Conservation (phyloP, 2,113 vertebrate genomes). For the Stomatorhinus ivindoensis region DNA sequence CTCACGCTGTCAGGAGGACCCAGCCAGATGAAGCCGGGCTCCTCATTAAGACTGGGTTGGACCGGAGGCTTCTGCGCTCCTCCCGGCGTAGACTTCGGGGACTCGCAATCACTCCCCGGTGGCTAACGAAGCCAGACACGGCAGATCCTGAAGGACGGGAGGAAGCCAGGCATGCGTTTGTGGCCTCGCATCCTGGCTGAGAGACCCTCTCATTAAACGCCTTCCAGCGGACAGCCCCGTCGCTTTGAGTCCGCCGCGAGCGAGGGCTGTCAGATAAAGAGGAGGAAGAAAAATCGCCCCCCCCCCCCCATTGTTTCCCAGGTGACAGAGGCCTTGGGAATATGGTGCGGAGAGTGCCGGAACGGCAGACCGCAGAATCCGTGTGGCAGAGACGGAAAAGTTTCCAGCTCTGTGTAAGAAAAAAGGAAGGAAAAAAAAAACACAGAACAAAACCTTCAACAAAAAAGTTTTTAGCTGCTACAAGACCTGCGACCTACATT, state of each 20-base stretch:
- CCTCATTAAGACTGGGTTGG: slow-evolving; percentile 34
- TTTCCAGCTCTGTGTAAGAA: background rate
- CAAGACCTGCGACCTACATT: slow-evolving; percentile 22
- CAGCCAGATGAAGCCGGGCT: slow-evolving; percentile 14
- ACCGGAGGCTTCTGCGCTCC: background rate
- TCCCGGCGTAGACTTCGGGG: background rate
- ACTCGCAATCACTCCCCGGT: background rate
- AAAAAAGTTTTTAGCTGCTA: slow-evolving; percentile 25
- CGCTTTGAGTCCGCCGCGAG: slow-evolving; percentile 45
- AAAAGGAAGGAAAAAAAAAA: background rate
- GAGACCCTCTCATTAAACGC: slow-evolving; percentile 56
- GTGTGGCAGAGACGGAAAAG: slow-evolving; percentile 19
- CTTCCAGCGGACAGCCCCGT: slow-evolving; percentile 39
- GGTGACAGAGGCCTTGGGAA: slow-evolving; percentile 38
- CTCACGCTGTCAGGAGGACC: slow-evolving; percentile 16
- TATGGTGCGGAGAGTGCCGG: slow-evolving; percentile 30
- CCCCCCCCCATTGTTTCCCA: slow-evolving; percentile 41
- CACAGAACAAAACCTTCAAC: background rate
- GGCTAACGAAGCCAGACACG: background rate
- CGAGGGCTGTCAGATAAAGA: slow-evolving; percentile 51
- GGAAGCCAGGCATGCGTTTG: slow-evolving; percentile 19
- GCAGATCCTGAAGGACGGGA: slow-evolving; percentile 18
- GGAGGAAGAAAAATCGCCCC: slow-evolving; percentile 15
- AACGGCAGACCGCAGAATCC: slow-evolving; percentile 37
- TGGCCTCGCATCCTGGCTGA: slow-evolving; percentile 14